phyloP scores from a whole-genome alignment of 2,888 invertebrate species.

The Bembecia ichneumoniformis region DNA sequence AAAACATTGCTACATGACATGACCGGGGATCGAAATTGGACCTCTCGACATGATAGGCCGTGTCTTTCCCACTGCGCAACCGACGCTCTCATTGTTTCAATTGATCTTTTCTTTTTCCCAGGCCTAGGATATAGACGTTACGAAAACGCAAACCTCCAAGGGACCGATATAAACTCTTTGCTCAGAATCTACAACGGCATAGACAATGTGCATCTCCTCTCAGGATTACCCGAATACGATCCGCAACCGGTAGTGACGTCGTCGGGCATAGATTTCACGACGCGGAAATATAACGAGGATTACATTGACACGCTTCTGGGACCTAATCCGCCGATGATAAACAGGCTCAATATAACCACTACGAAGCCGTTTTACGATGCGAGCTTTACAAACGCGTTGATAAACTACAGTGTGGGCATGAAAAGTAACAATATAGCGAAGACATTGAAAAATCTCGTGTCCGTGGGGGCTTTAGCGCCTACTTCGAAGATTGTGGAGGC shows the following conservation, averaged over 20 bases:
- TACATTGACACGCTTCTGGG: conserved; percentile 43
- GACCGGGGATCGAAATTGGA: too few relatives aligned
- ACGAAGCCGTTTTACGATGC: conserved; percentile 32
- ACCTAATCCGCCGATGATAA: conserved; percentile 41
- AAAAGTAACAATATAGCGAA: conserved; percentile 37
- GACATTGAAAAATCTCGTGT: conserved; percentile 34
- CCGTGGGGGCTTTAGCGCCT: conserved; percentile 30
- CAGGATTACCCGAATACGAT: conserved; percentile 27
- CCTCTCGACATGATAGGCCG: too few relatives aligned
- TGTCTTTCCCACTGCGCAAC: too few relatives aligned
- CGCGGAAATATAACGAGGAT: conserved; percentile 28
- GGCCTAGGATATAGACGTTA: conserved; percentile 44
- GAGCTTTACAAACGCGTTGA: conserved; percentile 25
- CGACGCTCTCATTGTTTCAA: too few relatives aligned
- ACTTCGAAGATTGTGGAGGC: conserved; percentile 34
- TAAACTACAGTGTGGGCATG: conserved; percentile 30
- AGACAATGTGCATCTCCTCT: conserved; percentile 26
- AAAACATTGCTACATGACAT: too few relatives aligned
- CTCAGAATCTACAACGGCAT: conserved; percentile 31
- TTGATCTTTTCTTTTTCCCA: conserved; percentile 13
- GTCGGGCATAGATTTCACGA: conserved; percentile 49
- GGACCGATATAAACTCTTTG: conserved; percentile 38
- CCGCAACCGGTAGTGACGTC: conserved; percentile 29
- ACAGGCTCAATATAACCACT: conserved; percentile 29
- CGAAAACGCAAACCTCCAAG: conserved; percentile 33